Conservation (phyloP, 1,140 invertebrate species). For the Lepidurus couesii region DNA sequence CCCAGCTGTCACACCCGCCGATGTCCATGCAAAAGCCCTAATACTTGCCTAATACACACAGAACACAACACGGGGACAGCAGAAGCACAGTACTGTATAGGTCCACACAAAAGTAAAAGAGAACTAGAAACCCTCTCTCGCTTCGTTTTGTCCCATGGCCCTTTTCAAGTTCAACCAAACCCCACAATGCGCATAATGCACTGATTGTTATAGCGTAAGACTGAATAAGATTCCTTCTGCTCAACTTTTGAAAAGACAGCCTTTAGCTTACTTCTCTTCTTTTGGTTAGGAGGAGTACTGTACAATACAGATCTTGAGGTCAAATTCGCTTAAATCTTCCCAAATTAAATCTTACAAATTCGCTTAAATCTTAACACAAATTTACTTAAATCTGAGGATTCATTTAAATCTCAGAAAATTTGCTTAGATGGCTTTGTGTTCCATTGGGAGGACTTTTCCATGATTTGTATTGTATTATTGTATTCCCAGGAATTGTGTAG, state of each 20-base stretch:
- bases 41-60: not conserved
- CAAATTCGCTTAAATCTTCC: not conserved
- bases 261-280: not conserved
- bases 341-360: no score
- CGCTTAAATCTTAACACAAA: no score
- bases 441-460: no score
- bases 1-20: constrained; percentile 10
- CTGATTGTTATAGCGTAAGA: not conserved
- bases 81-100: not conserved
- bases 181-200: constrained; percentile 10
- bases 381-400: no score
- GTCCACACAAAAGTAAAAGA: not conserved
- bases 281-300: not conserved
- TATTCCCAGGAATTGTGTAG: no score
- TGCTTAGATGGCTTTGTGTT: no score
- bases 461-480: no score
- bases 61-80: not conserved
- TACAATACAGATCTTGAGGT: not conserved
- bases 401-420: no score
- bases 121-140: not conserved
- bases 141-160: not conserved
- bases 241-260: not conserved
- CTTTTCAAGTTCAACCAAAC: not conserved
- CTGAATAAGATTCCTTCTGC: constrained; percentile 12
- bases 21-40: not conserved